Evolutionary conservation across 2,888 invertebrate species (phyloP).

Genomic region (Dioctria rufipes): DNA sequence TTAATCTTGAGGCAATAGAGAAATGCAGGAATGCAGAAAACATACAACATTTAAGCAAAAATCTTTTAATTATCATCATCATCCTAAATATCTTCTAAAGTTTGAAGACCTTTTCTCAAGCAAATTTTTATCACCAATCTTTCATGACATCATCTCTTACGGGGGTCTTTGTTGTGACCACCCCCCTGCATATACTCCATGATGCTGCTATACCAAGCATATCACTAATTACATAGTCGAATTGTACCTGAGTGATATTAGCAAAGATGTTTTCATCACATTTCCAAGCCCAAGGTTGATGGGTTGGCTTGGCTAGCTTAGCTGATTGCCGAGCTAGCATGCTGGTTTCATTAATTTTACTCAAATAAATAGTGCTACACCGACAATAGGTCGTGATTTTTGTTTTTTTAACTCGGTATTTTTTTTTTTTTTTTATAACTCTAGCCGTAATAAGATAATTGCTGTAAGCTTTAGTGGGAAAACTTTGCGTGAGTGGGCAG

Average conservation of each 20-base stretch:
- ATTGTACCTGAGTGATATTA: background rate
- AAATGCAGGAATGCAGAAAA: no score
- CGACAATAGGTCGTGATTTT: constrained; percentile 15
- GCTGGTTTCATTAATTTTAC: constrained; percentile 15
- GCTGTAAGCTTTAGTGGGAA: constrained; percentile 46
- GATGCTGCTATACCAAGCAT: no score
- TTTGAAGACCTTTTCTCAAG: background rate
- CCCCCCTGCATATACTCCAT: background rate
- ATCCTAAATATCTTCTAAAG: background rate
- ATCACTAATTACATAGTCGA: constrained; percentile 6
- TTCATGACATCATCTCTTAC: constrained; percentile 26
- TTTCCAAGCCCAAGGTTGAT: constrained; percentile 7
- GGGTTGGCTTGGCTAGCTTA: background rate
- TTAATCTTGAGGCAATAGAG: background rate
- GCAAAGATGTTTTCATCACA: constrained; percentile 21
- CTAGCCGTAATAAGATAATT: constrained; percentile 40
- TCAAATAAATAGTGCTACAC: background rate
- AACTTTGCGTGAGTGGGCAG: constrained; percentile 53
- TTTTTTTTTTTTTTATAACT: constrained; percentile 20
- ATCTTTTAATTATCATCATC: no score
- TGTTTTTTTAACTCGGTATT: background rate
- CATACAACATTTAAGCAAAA: no score
- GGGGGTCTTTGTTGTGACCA: background rate
- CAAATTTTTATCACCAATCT: background rate
- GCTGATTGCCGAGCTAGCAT: no score